A percentile compares a stretch with the other conserved stretches of the same genome.
Conservation (phyloP, 2,113 vertebrate genomes). For the Australoheros scitulus region DNA sequence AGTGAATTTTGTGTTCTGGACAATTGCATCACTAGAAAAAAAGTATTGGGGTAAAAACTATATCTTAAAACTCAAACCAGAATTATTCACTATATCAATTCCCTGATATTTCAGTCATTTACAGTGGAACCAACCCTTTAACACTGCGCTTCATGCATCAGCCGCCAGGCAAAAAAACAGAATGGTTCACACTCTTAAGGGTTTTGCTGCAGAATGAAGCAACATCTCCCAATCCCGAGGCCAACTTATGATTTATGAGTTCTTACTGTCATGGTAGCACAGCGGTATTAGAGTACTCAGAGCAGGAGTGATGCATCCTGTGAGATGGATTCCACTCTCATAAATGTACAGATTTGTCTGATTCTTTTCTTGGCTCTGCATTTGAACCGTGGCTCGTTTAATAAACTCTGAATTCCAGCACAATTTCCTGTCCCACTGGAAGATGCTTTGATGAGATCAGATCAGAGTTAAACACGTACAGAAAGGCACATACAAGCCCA, state of each 20-base stretch:
- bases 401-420: constrained; percentile 66
- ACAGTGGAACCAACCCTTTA: background rate
- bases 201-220: background rate
- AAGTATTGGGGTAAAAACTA: background rate
- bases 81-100: background rate
- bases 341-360: constrained; percentile 67
- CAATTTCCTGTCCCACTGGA: constrained; percentile 77
- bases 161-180: background rate
- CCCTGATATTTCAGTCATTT: background rate
- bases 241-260: constrained; percentile 57
- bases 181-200: constrained; percentile 6
- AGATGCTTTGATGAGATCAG: constrained; percentile 61
- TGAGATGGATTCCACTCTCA: constrained; percentile 61
- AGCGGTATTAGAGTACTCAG: constrained; percentile 34
- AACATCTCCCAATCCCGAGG: background rate
- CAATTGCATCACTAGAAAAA: background rate
- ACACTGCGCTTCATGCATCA: background rate
- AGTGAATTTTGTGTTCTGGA: background rate
- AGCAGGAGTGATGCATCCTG: constrained; percentile 41
- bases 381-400: constrained; percentile 69
- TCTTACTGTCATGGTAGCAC: constrained; percentile 41
- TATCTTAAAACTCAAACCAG: background rate
- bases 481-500: constrained; percentile 15
- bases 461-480: constrained; percentile 41
- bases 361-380: constrained; percentile 46